Base-by-base conservation (phyloP, 1,140 invertebrate genomes). In the Plectrocnemia conspersa region DNA sequence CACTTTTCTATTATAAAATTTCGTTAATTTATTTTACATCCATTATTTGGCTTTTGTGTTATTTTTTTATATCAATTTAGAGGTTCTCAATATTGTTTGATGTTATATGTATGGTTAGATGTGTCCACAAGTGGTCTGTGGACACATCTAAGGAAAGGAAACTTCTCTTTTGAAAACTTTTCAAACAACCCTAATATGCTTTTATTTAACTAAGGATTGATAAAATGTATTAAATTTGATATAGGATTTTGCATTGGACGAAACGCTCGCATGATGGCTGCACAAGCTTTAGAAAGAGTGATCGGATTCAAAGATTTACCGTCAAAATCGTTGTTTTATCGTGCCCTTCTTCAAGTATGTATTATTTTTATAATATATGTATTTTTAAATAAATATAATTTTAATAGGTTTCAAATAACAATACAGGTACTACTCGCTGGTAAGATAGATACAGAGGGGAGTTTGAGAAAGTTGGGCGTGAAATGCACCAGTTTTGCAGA, bases 261-360 rank as follows among this genome's bases (percentile, higher is more conserved):
- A 53, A 90, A 89, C 68, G 84, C 86, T 3, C 77, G 88, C 57
- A 93, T 91, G 88, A 68, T 93, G 29, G 86, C 88, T 4, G 82
- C 87, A 6, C 89, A 93, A 65, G 83, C 86, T 0, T 66, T 86
- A 3, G 80, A 86, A 45, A 75, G 88, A 56, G 79, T 83, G 16
- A 68, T 76, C n/a, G 58, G 71, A 32, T 67, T 75, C 33, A 75
- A 74, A 55, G 71, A 83, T 59, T 65, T 81, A 56, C 74, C 83
- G 0, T 75, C 79, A 54, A 76, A 76, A 40, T 79, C 82, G 7
- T 67, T 91, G 11, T 82, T 85, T 58, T 88, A 87, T 59, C 77
- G 88, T 63, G 80, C 86, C 13, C 60, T 90, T 33, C 69, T 92
- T n/a, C 82, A 91, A 77, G 70, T 86, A 15, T 47, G 27, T 35